A percentile compares a stretch with the other conserved stretches of the same genome.
These are phyloP conservation scores for Harpalus rubripes DNA, from an alignment of 2,888 invertebrate genomes.

Conservation along the genomic window DNA sequence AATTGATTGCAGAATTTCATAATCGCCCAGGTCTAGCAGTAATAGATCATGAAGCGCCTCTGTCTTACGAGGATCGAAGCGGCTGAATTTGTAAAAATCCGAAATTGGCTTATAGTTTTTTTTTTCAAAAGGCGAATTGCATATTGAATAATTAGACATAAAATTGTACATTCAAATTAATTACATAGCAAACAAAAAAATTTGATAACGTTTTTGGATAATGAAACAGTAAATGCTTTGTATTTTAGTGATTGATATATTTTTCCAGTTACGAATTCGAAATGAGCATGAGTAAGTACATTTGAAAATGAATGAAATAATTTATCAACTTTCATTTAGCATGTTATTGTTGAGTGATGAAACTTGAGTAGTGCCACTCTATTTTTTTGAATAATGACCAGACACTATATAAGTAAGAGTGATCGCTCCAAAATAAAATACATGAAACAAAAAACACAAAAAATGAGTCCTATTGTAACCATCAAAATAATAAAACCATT, in stretches of 20 bases:
- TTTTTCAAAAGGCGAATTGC: no score
- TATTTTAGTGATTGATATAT: background rate
- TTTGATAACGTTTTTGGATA: background rate
- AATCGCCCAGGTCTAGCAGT: no score
- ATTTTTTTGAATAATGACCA: constrained; percentile 33
- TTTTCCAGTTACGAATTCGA: background rate
- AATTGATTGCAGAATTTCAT: no score
- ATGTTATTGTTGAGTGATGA: constrained; percentile 32
- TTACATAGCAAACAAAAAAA: background rate
- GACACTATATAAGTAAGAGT: constrained; percentile 45
- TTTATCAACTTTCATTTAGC: constrained; percentile 8
- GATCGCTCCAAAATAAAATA: constrained; percentile 49
- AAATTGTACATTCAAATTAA: background rate
- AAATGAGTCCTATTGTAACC: constrained; percentile 42
- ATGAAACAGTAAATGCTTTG: background rate
- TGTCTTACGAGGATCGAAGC: no score
- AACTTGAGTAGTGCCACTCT: constrained; percentile 36
- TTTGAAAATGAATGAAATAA: constrained; percentile 15
- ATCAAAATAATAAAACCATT: constrained; percentile 54
- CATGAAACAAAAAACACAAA: constrained; percentile 42
- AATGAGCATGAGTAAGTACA: background rate
- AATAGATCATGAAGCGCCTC: no score
- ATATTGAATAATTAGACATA: no score
- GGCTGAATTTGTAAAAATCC: no score
- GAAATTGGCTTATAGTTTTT: no score